Conservation (phyloP, 2,797 vertebrate genomes). For the Acanthopagrus latus region DNA sequence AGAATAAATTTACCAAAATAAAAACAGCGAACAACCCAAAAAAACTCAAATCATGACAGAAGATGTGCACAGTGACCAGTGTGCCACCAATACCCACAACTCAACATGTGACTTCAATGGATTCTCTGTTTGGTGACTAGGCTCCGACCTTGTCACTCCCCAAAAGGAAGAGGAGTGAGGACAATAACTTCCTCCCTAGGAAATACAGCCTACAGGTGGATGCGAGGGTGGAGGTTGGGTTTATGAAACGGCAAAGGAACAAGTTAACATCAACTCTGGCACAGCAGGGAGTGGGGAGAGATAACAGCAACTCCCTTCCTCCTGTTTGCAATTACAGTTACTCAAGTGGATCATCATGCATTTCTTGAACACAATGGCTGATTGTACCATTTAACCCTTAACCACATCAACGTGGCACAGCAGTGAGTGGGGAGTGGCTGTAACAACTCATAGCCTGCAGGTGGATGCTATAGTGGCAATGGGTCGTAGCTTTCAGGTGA, state of each 20-base stretch:
- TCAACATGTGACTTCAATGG: too few species aligned
- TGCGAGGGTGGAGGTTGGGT: not conserved
- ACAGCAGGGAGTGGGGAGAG: not conserved
- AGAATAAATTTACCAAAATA: too few species aligned
- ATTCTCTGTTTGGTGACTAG: not conserved
- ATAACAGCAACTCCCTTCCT: not conserved
- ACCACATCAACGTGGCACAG: not conserved
- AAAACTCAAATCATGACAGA: too few species aligned
- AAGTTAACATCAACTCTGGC: not conserved
- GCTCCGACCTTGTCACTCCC: not conserved
- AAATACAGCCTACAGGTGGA: not conserved
- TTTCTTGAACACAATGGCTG: too few species aligned
- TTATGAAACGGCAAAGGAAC: not conserved
- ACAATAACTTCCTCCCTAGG: not conserved
- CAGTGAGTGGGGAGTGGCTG: not conserved
- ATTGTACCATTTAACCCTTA: too few species aligned
- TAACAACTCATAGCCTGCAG: not conserved
- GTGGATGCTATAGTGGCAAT: not conserved
- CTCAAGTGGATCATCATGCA: too few species aligned
- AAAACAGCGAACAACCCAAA: too few species aligned
- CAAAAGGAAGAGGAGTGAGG: too few species aligned
- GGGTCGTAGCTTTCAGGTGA: not conserved
- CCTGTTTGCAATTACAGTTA: too few species aligned
- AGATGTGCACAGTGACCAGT: too few species aligned
- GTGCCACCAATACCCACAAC: too few species aligned